Evolutionary conservation across 2,113 vertebrate genomes (phyloP), one percentile per base, ranked within the genome.

Genomic region (Corythoichthys haematopterus): DNA sequence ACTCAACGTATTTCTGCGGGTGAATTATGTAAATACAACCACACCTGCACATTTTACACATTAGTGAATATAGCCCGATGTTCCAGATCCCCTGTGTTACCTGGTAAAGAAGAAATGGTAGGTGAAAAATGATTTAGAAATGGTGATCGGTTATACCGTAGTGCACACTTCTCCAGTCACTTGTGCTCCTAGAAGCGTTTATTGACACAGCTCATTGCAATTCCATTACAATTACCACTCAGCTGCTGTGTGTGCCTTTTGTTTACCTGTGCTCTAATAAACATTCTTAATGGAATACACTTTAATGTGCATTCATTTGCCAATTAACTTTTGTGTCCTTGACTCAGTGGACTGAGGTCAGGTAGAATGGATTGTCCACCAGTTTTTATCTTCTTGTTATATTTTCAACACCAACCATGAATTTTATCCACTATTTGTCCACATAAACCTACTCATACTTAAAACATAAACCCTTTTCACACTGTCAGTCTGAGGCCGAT

Each of bases 181-280:
- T 35, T 73, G 75, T 77, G 71, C 72, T 84, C 59, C 74, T 80
- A 69, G 76, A 70, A 81, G 77, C 74, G 78, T 71, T 74, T 76
- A 85, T 78, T 88, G 85, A 89, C 87, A 87, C 81, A 88, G 79
- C 77, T 87, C 83, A 90, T 88, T 87, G 3, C 46, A 47, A 2
- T 86, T 82, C 84, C 71, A 80, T 87, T 83, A 86, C 75, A 70
- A 83, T 69, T 77, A 77, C 58, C 16, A 65, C 72, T 84, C 81
- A 28, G 20, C 20, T 28, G 20, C 20, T 28, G 20, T 28, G 20
- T 28, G 20, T 28, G 20, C 78, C 75, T 51, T 71, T 33, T 38
- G n/a, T 14, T 63, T 75, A 46, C 71, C 51, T 72, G 36, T 73
- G 69, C 11, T 47, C 2, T 47, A 12, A 47, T 11, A 12, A 1